These are phyloP conservation scores for Napeogenes inachia DNA, from an alignment of 2,888 invertebrate species.

Conservation along the genomic window DNA sequence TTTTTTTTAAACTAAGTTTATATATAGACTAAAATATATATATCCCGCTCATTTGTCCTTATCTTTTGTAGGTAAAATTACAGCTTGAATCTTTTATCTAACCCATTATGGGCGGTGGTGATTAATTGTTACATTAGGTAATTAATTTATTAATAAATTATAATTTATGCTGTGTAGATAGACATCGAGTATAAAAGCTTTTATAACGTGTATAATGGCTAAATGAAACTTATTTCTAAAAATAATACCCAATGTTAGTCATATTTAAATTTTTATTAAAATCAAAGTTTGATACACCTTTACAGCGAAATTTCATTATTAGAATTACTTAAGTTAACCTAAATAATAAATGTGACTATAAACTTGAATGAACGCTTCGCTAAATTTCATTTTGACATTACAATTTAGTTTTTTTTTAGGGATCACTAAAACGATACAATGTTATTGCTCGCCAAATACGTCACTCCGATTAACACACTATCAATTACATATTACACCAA, in stretches of 20 bases:
- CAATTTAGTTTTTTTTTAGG: constrained; percentile 22
- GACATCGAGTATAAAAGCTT: no score
- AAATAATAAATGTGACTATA: constrained; percentile 76
- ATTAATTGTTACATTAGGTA: no score
- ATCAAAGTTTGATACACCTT: constrained; percentile 70
- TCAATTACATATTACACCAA: constrained; percentile 21
- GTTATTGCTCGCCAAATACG: constrained; percentile 28
- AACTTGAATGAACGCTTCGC: constrained; percentile 41
- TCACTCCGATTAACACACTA: constrained; percentile 12
- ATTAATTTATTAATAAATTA: no score
- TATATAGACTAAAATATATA: no score
- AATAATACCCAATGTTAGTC: constrained; percentile 41
- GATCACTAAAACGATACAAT: constrained; percentile 29
- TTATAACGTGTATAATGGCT: no score
- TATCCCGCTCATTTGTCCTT: no score
- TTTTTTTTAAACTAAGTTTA: no score
- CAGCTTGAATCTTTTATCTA: no score
- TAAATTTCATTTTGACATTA: constrained; percentile 17
- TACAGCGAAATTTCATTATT: constrained; percentile 65
- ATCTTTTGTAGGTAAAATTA: no score
- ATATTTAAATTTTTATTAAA: constrained; percentile 66
- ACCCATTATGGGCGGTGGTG: no score
- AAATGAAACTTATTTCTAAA: not conserved
- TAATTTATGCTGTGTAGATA: no score
- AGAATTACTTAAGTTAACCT: constrained; percentile 53